Evolutionary conservation across 2,113 vertebrate genomes (phyloP), one percentile per base, ranked within the genome.

Genomic region (Mohoua ochrocephala): DNA sequence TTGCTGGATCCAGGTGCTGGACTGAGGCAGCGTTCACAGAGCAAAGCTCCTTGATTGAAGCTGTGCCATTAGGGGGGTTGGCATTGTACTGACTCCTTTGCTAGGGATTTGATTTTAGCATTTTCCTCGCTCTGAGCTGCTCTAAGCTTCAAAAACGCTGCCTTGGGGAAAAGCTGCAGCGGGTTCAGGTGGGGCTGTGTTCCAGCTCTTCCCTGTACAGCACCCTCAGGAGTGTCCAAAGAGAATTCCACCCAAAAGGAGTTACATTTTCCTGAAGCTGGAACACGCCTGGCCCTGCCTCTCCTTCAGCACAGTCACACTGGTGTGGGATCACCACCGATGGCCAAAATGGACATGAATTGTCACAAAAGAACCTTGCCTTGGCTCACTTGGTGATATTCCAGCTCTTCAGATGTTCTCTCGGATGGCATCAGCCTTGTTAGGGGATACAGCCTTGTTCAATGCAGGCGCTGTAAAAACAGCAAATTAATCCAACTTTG

Each of bases 341-440:
- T 33, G 44, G 69, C 68, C 59, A n/a, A 9, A 49, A 6, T 13
- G 45, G 45, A 37, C 4, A 4, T 39, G 9, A 8, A 15, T 13
- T 75, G 41, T 60, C 76, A 53, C 45, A 61, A 27, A 98, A 98
- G 57, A 97, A 96, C 28, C 0, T 44, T 63, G 42, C 1, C 9
- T 67, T 23, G 2, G 35, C 47, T 89, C 31, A 12, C 37, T 53
- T 41, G 45, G 23, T 30, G 61, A 7, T 24, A 14, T 5, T 50
- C 22, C 49, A 6, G 61, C 57, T 63, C 69, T 35, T 78, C 11
- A 64, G 23, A 21, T 53, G 23, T 45, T 47, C 41, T 56, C 27
- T 63, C 3, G 1, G 26, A 1, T 54, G 65, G n/a, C 9, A 33
- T 35, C 71, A 50, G 33, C 74, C 41, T 47, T 53, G 19, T 13